Base-by-base conservation (phyloP, 2,797 vertebrate species). In the Leontocebus nigricollis region DNA sequence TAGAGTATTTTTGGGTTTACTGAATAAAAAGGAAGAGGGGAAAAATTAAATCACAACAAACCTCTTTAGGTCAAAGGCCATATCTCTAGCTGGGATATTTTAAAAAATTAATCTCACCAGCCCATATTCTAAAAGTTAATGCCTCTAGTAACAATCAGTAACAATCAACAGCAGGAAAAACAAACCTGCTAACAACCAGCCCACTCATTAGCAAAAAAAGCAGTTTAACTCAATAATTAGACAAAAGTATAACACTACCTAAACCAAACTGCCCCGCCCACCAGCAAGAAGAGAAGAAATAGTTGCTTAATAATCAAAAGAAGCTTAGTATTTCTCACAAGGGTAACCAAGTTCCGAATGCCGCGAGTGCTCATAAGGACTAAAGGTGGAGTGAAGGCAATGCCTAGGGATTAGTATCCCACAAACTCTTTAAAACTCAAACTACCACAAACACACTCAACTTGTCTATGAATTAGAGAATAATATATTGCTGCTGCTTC, bases 31-130 rank as follows among this genome's bases (percentile, higher is more conserved):
- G 95, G 95, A 93, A 72, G 93, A 46, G 2, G 30, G 70, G 12
- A 33, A 79, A 97, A 96, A 90, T 17, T 88, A 85, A 95, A 50
- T 61, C 76, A 92, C 96, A 98, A 96, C 96, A 98, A 98, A 93
- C 80, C 95, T 98, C 24, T 95, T 95, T 97, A 96, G 75, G 98
- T 97, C 97, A 98, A 98, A 98, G 98, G 98, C 93, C 96, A 95
- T 98, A 97, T 98, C 96, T 98, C 96, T 98, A 98, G 97, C 97
- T 98, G 98, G 96, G 97, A 98, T 97, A 96, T 90, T 98, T 93
- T 93, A 96, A 96, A 97, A 97, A 96, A 90, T 88, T 44, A 90
- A 90, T 77, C 59, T 95, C 70, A 95, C 88, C 95, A 96, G 88
- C 93, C 81, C 90, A 95, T 50, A 80, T 84, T 39, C 77, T 90